phyloP scores from a whole-genome alignment of 2,113 vertebrate genomes.

The Lasiurus borealis region DNA sequence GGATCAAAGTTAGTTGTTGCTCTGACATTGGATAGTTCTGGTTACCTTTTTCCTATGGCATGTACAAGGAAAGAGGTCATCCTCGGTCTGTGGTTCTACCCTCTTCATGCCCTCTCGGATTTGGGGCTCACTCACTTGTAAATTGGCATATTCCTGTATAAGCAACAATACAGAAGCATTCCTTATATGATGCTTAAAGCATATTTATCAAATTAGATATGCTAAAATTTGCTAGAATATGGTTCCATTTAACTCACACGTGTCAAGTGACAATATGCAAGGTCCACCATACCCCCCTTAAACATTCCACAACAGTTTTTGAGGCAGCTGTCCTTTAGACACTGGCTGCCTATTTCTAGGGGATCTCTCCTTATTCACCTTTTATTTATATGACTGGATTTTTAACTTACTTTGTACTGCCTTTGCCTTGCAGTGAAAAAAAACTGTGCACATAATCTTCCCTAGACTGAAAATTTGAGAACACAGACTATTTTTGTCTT shows the following conservation, averaged over 20 bases:
- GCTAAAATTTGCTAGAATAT: neutral
- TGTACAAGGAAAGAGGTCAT: conserved; percentile 95
- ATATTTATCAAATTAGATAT: neutral
- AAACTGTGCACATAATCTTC: neutral
- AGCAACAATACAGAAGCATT: conserved; percentile 5
- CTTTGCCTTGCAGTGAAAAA: neutral
- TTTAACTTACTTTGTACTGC: neutral
- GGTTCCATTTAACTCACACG: neutral
- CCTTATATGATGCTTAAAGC: neutral
- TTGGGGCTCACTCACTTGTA: conserved; percentile 92
- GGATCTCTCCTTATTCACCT: neutral
- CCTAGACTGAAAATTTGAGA: neutral
- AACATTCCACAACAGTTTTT: neutral
- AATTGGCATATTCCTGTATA: conserved; percentile 92
- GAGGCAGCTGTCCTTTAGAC: neutral
- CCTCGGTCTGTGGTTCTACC: conserved; percentile 92
- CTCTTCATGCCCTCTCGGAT: conserved; percentile 94
- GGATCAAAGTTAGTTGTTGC: neutral
- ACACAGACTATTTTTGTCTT: neutral
- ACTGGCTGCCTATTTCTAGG: neutral
- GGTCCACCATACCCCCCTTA: neutral
- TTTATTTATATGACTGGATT: no score
- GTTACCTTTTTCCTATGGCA: conserved; percentile 92
- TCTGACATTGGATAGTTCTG: neutral
- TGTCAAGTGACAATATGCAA: neutral